phyloP scores from a whole-genome alignment of 1,140 invertebrate genomes.

The Zaprionus kolodkinae region DNA sequence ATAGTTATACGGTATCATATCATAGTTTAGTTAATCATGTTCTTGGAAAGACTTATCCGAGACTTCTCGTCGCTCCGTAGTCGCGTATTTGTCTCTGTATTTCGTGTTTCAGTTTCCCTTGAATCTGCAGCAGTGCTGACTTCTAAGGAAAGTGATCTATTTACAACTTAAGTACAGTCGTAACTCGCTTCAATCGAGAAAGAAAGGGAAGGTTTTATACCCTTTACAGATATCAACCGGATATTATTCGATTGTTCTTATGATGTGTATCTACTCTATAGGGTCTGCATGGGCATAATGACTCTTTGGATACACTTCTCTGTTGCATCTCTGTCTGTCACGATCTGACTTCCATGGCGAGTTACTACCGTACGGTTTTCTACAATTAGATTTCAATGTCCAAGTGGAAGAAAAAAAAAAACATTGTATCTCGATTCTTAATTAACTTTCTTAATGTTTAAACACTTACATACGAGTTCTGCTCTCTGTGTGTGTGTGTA shows the following conservation, averaged over 20 bases:
- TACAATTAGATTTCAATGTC: constrained; percentile 25
- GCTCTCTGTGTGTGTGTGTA: constrained; percentile 11
- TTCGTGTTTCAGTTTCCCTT: constrained; percentile 3
- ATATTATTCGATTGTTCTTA: no score
- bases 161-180: constrained; percentile 48
- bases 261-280: no score
- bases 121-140: background rate
- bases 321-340: background rate
- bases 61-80: background rate
- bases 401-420: constrained; percentile 52
- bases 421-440: constrained; percentile 51
- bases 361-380: constrained; percentile 14
- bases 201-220: no score
- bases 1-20: constrained; percentile 4
- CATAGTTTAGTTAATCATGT: constrained; percentile 17
- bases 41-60: constrained; percentile 9
- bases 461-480: constrained; percentile 66
- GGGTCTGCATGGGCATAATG: no score
- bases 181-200: background rate
- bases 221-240: no score
- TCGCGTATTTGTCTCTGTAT: constrained; percentile 8
- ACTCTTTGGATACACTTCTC: background rate
- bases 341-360: background rate
- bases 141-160: constrained; percentile 33
- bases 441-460: constrained; percentile 67